Base-by-base conservation (phyloP, 2,113 vertebrate species). In the Alces alces region DNA sequence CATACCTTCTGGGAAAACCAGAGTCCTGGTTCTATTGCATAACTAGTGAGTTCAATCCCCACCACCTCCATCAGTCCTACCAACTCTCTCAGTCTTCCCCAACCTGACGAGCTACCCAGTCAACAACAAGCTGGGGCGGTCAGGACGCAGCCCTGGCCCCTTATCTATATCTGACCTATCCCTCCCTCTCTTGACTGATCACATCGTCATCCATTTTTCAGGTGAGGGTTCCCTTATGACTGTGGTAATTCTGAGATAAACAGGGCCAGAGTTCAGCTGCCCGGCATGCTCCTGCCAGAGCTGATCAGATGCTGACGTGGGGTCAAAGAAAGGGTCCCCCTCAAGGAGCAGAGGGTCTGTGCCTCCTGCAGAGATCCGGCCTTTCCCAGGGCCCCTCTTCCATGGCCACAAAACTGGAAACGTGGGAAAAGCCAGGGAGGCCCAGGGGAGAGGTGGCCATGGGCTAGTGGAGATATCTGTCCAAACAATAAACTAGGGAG, bases 301-400 rank as follows among this genome's bases (percentile, higher is more conserved):
- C 12, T 28, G 66, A 73, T 4, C 57, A 70, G 86, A 73, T 57
- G 92, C 27, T n/a, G 25, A 87, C 4, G n/a, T 28, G 27, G 70
- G n/a, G 27, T 12, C 21, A 50, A 73, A 89, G 57, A 28, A 57
- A 61, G 80, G 45, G 16, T 50, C 60, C 21, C 2, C 27, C 17
- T 66, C 45, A 19, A 0, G 0, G 21, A 52, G 54, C 25, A 64
- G 16, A 33, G 28, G 6, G 21, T 23, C 27, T 1, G 0, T 45
- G 30, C 15, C 82, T 55, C 19, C 13, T 3, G 9, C 4, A 7
- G 78, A 30, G 19, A 23, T 1, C 45, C 39, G 85, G 95, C 54
- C 30, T 64, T 93, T 83, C 94, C 89, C 93, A 57, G 1, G 11
- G 80, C 11, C 47, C 28, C 3, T 0, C 88, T 73, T 91, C 52